These are phyloP conservation scores for Drosophila guanche DNA, from an alignment of 1,140 invertebrate genomes.

Conservation along the genomic window DNA sequence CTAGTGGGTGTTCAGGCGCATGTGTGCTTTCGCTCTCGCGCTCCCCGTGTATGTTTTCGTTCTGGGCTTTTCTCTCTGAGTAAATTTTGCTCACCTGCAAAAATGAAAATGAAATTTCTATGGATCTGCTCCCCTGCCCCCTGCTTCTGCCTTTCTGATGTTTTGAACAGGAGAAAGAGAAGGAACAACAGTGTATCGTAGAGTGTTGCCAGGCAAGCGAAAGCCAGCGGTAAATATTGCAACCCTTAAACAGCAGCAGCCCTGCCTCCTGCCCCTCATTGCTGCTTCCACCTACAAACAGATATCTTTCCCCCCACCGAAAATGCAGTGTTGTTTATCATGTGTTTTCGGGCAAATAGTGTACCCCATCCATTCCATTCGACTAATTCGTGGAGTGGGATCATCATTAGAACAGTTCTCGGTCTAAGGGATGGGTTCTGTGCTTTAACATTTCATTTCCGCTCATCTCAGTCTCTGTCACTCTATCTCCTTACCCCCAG, in stretches of 20 bases:
- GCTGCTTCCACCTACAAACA: slow-evolving; percentile 32
- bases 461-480: slow-evolving; percentile 1
- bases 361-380: too few relatives aligned
- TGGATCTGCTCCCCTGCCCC: slow-evolving; percentile 37
- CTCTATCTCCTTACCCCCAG: not conserved
- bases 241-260: slow-evolving; percentile 61
- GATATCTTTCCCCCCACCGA: slow-evolving; percentile 23
- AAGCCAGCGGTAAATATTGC: slow-evolving; percentile 42
- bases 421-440: slow-evolving; percentile 58
- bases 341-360: slow-evolving; percentile 43
- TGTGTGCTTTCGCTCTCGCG: slow-evolving; percentile 23
- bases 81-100: slow-evolving; percentile 59
- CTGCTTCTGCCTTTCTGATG: slow-evolving; percentile 11
- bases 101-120: slow-evolving; percentile 78
- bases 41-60: not conserved
- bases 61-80: not conserved
- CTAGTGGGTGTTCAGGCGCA: slow-evolving; percentile 42
- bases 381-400: slow-evolving; percentile 23
- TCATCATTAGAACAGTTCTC: slow-evolving; percentile 46
- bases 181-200: slow-evolving; percentile 41
- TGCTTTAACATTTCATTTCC: slow-evolving; percentile 33
- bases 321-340: slow-evolving; percentile 47
- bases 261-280: slow-evolving; percentile 12
- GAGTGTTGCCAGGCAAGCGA: slow-evolving; percentile 65
- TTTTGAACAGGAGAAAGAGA: slow-evolving; percentile 41